Base-by-base conservation (phyloP, 2,888 invertebrate species). In the Ennomos quercinarius region DNA sequence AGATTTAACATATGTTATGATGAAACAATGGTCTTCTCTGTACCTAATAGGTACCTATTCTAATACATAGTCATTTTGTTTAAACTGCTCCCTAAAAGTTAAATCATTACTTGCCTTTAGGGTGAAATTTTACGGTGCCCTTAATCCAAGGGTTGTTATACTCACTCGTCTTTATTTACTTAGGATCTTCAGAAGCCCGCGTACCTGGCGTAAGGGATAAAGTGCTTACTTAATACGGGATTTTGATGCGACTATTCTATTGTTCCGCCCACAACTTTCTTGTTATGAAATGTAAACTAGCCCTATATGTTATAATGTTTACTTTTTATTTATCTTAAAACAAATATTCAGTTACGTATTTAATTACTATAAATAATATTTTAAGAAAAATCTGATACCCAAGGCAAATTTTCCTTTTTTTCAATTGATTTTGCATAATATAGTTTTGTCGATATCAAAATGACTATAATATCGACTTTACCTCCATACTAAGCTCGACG, bases 401-500 rank as follows among this genome's bases (percentile, higher is more conserved):
- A 27, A 27, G 27, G 27, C 6, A 27, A 6, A 5, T 27, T 1
- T 27, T 6, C 27, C 6, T 1, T 27, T 1, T 27, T 27, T 27
- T 27, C 27, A 27, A 27, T 4, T 6, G 0, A 6, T 27, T 27
- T 27, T 6, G 27, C 27, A 27, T 27, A 4, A 4, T n/a, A n/a
- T n/a, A 27, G 27, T 55, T 39, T 38, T 38, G n/a, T 44, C 49
- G 49, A 49, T 44, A 51, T 6, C 27, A 27, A 27, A 27, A 27
- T 27, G 17, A 27, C 27, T 6, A 6, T 42, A n/a, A 6, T 10
- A 58, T 69, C 64, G 66, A 72, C 57, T 40, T 5, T 38, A 58
- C 60, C 61, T 40, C 68, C 43, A 36, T 68, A 59, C 69, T 73
- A 63, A 47, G 10, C 35, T 37, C 11, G 11, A 35, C 41, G 53